Conservation (phyloP, 2,888 invertebrate species). For the Pammene aurita region DNA sequence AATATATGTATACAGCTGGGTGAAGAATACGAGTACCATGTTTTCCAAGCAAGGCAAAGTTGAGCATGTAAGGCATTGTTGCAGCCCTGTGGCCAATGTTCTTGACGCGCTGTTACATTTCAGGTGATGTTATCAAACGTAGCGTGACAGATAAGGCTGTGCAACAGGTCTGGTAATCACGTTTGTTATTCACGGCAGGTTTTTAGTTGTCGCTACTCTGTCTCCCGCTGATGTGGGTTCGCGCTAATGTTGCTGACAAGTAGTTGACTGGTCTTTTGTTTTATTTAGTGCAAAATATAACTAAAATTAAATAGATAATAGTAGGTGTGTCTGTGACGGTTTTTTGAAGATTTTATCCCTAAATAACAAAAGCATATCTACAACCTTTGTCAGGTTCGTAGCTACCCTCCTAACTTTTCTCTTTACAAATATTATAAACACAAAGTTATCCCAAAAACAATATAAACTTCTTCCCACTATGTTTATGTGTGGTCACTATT, state of each 20-base stretch:
- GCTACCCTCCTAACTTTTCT: too few relatives aligned
- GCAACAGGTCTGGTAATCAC: slow-evolving; percentile 11
- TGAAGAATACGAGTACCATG: too few relatives aligned
- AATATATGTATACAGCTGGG: too few relatives aligned
- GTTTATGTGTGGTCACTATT: too few relatives aligned
- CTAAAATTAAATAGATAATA: background rate
- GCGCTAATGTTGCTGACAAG: slow-evolving; percentile 2
- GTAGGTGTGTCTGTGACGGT: background rate
- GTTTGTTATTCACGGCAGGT: slow-evolving; percentile 17
- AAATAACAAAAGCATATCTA: too few relatives aligned
- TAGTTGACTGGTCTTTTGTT: background rate
- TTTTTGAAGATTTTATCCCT: too few relatives aligned
- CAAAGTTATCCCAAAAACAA: too few relatives aligned
- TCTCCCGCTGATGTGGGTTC: slow-evolving; percentile 6
- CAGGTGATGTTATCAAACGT: slow-evolving; percentile 3
- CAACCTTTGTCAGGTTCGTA: too few relatives aligned
- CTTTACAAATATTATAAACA: too few relatives aligned
- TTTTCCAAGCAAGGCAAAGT: too few relatives aligned
- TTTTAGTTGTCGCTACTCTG: slow-evolving; percentile 14
- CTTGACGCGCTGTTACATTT: background rate
- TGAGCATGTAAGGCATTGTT: too few relatives aligned
- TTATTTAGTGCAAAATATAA: background rate
- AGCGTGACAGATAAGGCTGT: slow-evolving; percentile 9
- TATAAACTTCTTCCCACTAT: too few relatives aligned
- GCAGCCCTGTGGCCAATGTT: background rate